Evolutionary conservation across 2,113 vertebrate species (phyloP).

Genomic region (Oxyruncus cristatus): DNA sequence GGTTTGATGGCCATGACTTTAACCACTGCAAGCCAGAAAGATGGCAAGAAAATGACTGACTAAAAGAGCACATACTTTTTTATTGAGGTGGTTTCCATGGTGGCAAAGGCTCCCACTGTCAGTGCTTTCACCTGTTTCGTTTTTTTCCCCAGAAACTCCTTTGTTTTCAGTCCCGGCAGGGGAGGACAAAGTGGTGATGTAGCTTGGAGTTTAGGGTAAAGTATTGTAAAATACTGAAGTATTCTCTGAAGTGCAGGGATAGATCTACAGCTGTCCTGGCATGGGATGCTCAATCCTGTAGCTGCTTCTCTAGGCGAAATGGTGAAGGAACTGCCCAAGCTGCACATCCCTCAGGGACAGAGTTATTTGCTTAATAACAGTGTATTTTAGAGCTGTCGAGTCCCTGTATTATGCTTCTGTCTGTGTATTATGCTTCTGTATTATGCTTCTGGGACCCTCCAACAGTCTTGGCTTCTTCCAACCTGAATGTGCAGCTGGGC

Average conservation of each 20-base stretch:
- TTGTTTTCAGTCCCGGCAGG: neutral
- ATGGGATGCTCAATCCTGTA: accelerated
- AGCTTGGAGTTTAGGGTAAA: neutral
- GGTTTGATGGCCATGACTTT: neutral
- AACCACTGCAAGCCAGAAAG: neutral
- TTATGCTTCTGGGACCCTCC: neutral
- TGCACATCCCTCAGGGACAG: neutral
- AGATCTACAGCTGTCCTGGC: neutral
- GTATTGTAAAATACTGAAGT: neutral
- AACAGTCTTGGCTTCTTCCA: neutral
- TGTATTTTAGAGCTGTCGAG: too few relatives aligned
- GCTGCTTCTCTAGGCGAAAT: neutral
- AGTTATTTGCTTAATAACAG: neutral
- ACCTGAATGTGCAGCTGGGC: neutral
- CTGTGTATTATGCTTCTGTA: too few relatives aligned
- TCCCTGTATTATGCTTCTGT: too few relatives aligned
- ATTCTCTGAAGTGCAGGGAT: neutral
- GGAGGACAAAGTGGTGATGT: neutral
- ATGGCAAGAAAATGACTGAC: neutral
- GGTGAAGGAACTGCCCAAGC: neutral
- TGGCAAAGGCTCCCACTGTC: neutral
- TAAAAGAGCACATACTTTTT: neutral
- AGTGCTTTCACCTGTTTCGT: neutral
- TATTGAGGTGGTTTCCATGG: neutral
- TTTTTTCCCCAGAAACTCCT: neutral